Conservation (phyloP, 2,113 vertebrate species). For the Oreochromis niloticus region DNA sequence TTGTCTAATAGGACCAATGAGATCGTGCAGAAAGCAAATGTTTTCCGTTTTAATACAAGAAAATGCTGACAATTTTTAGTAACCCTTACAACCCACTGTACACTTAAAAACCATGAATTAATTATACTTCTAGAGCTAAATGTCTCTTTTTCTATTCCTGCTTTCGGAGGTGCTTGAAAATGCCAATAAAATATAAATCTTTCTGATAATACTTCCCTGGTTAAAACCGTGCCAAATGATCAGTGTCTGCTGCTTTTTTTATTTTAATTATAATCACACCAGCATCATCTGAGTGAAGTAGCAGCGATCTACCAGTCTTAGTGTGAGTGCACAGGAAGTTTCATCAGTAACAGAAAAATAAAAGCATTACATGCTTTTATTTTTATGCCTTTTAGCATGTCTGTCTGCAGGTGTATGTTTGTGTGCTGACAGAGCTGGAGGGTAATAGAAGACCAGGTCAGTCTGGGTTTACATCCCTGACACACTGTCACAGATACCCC, state of each 20-base stretch:
- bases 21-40: neutral
- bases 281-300: neutral
- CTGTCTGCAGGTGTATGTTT: neutral
- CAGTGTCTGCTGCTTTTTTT: neutral
- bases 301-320: neutral
- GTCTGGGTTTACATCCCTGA: constrained; percentile 67
- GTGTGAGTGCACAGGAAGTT: constrained; percentile 66
- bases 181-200: neutral
- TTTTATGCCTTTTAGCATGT: neutral
- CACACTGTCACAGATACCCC: constrained; percentile 80
- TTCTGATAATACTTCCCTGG: neutral
- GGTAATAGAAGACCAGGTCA: constrained; percentile 62
- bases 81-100: neutral
- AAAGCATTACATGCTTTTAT: constrained; percentile 2
- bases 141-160: neutral
- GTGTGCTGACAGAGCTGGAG: constrained; percentile 41
- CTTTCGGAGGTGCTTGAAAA: neutral
- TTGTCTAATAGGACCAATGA: neutral
- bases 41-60: neutral
- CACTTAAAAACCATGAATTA: neutral
- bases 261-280: neutral
- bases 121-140: neutral
- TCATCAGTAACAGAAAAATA: neutral
- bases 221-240: neutral
- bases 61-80: neutral